Conservation (phyloP, 92 coral and sea anemone genomes). For the Palythoa grandis region DNA sequence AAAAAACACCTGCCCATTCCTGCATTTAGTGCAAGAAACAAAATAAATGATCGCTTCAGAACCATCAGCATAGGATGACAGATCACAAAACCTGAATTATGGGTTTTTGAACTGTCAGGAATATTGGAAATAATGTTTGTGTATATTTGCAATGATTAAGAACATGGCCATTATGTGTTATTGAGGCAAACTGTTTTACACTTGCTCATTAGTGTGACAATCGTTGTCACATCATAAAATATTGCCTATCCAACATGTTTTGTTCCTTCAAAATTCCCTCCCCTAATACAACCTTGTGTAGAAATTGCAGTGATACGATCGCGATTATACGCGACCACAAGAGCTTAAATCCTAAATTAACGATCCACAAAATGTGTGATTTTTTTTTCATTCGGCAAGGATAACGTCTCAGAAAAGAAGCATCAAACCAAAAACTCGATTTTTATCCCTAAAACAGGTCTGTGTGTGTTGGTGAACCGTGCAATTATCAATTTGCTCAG, state of each 20-base stretch:
- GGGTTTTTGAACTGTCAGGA: constrained; percentile 20
- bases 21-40: background rate
- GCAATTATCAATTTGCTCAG: constrained; percentile 45
- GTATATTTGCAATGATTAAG: constrained; percentile 26
- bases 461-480: constrained; percentile 13
- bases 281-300: constrained; percentile 60
- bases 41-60: constrained; percentile 8
- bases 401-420: background rate
- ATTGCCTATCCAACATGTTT: constrained; percentile 75
- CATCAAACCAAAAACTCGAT: background rate
- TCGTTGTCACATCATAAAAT: constrained; percentile 83
- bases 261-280: constrained; percentile 69
- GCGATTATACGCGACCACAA: constrained; percentile 12
- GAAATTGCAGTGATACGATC: constrained; percentile 10
- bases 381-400: background rate
- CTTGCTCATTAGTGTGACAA: constrained; percentile 44
- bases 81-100: background rate
- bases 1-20: constrained; percentile 9
- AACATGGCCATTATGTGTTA: constrained; percentile 15
- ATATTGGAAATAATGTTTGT: constrained; percentile 13
- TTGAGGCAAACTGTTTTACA: constrained; percentile 24
- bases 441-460: background rate
- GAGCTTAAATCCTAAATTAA: constrained; percentile 28
- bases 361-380: constrained; percentile 8
- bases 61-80: background rate